Evolutionary conservation across 2,797 vertebrate genomes (phyloP).

Genomic region (Adelosebastes latens): DNA sequence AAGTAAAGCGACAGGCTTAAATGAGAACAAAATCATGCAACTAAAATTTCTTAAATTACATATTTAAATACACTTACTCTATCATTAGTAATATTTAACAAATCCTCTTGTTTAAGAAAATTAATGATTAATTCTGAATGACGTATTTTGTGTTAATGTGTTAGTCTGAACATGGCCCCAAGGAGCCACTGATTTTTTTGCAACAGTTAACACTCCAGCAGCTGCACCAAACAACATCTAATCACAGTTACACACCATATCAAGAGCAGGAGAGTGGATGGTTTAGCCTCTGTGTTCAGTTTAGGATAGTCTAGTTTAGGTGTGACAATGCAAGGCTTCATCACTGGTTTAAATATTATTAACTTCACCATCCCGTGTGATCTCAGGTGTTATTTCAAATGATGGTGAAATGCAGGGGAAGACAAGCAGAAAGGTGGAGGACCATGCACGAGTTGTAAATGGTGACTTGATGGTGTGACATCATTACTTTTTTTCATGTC

Average conservation of each 20-base stretch:
- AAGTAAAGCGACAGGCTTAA: conserved; percentile 8
- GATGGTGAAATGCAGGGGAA: conserved; percentile 13
- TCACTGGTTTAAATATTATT: conserved; percentile 1
- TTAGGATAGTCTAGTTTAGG: not conserved
- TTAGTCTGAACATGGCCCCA: conserved; percentile 20
- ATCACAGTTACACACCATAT: conserved; percentile 45
- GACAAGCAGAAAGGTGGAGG: conserved; percentile 18
- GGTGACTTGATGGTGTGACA: not conserved
- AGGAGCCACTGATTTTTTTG: conserved; percentile 4
- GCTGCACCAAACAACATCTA: conserved; percentile 51
- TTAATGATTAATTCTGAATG: not conserved
- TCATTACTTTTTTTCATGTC: not conserved
- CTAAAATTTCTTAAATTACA: conserved; percentile 30
- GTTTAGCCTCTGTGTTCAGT: conserved; percentile 10
- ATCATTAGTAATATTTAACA: conserved; percentile 21
- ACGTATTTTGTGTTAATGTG: not conserved
- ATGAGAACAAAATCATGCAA: conserved; percentile 44
- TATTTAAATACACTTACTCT: conserved; percentile 20
- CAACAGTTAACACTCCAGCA: conserved; percentile 46
- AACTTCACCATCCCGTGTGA: not conserved
- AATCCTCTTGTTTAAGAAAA: not conserved
- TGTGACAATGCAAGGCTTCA: not conserved
- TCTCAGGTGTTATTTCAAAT: not conserved
- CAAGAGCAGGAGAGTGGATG: conserved; percentile 35
- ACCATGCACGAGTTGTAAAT: conserved; percentile 20